Conservation (phyloP, 2,113 vertebrate genomes). For the Prietella phreatophila region DNA sequence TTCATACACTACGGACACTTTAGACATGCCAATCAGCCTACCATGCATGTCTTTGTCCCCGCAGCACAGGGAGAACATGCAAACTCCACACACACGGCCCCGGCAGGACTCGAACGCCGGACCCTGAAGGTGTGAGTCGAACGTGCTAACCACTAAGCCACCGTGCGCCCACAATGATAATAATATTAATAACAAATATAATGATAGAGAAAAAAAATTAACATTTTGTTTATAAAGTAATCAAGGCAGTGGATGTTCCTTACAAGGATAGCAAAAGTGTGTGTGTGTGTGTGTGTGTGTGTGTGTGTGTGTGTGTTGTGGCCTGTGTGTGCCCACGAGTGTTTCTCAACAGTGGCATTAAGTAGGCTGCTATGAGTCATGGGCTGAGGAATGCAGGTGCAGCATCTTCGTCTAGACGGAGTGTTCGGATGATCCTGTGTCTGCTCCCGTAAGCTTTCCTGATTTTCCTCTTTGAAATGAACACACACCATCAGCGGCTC, state of each 20-base stretch:
- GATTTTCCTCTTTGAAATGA: not conserved
- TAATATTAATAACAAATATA: not conserved
- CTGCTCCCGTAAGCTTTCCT: conserved; percentile 49
- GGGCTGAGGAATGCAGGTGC: conserved; percentile 57
- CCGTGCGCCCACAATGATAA: not conserved
- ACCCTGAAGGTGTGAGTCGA: too few relatives aligned
- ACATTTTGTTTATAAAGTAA: not conserved
- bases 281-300: conserved; percentile 42
- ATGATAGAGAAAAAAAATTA: not conserved
- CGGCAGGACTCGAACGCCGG: too few relatives aligned
- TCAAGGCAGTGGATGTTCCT: not conserved
- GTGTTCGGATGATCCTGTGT: conserved; percentile 57
- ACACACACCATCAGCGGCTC: not conserved
- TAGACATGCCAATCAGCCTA: too few relatives aligned
- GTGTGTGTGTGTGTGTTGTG: conserved; percentile 41
- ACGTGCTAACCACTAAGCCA: too few relatives aligned
- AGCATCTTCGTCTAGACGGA: conserved; percentile 65
- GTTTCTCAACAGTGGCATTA: conserved; percentile 50
- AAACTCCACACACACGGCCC: too few relatives aligned
- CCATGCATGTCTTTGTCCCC: too few relatives aligned
- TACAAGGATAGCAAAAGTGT: not conserved
- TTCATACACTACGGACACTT: too few relatives aligned
- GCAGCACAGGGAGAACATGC: too few relatives aligned
- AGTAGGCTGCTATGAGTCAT: conserved; percentile 49
- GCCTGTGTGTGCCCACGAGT: conserved; percentile 31